Conservation (phyloP, 2,113 vertebrate genomes). For the Myiagra hebetior region DNA sequence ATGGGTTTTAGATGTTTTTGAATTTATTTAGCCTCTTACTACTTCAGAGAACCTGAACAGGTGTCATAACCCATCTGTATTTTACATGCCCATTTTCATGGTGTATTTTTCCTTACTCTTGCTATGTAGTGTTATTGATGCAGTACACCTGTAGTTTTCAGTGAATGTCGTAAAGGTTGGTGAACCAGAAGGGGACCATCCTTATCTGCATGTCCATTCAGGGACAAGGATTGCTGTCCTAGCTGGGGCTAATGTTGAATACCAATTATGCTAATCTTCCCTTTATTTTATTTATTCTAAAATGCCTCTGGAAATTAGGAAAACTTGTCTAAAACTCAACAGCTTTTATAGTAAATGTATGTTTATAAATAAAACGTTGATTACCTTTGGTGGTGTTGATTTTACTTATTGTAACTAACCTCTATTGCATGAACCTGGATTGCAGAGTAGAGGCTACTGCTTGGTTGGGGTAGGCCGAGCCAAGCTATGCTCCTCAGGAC, state of each 20-base stretch:
- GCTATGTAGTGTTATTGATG: constrained; percentile 78
- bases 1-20: constrained; percentile 20
- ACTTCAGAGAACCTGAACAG: constrained; percentile 34
- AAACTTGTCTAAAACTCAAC: constrained; percentile 86
- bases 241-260: constrained; percentile 65
- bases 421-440: not conserved
- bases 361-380: constrained; percentile 98
- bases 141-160: constrained; percentile 65
- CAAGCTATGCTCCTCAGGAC: not conserved
- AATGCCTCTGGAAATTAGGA: constrained; percentile 86
- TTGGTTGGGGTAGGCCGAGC: not conserved
- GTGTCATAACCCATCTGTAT: constrained; percentile 40
- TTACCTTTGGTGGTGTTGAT: constrained; percentile 54
- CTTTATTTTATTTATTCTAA: constrained; percentile 94
- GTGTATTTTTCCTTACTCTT: constrained; percentile 63
- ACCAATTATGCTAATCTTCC: constrained; percentile 75
- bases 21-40: constrained; percentile 52
- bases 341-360: constrained; percentile 95
- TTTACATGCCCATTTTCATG: constrained; percentile 38
- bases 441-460: not conserved
- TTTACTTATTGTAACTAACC: not conserved
- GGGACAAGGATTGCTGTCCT: constrained; percentile 67
- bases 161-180: constrained; percentile 64
- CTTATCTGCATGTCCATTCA: constrained; percentile 44
- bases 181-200: constrained; percentile 55